A percentile compares a stretch with the other conserved stretches of the same genome.
Conservation (phyloP, 2,888 invertebrate genomes). For the Marronus borbonicus region DNA sequence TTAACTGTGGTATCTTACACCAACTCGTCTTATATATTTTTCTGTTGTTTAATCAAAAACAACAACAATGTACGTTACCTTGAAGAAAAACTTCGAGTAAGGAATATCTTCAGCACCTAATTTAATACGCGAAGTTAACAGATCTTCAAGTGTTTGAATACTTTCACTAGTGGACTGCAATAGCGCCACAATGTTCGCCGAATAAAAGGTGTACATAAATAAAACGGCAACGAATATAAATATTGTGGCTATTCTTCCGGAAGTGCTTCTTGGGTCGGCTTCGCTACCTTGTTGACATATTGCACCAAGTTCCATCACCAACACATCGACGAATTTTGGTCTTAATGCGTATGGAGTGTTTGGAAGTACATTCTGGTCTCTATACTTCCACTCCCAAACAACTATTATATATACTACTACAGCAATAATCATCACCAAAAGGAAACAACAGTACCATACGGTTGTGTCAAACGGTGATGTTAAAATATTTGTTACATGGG, state of each 20-base stretch:
- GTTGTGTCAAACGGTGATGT: slow-evolving; percentile 75
- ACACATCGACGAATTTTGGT: slow-evolving; percentile 61
- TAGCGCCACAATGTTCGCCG: slow-evolving; percentile 79
- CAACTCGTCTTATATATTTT: too few relatives aligned
- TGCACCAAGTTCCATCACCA: slow-evolving; percentile 70
- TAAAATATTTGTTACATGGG: slow-evolving; percentile 79
- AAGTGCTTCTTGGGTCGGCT: slow-evolving; percentile 68
- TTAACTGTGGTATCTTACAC: too few relatives aligned
- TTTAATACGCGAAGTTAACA: slow-evolving; percentile 75
- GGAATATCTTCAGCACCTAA: slow-evolving; percentile 77
- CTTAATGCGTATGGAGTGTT: slow-evolving; percentile 49
- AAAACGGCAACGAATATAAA: slow-evolving; percentile 68
- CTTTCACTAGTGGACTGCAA: slow-evolving; percentile 77
- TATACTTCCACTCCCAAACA: slow-evolving; percentile 63
- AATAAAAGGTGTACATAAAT: slow-evolving; percentile 79
- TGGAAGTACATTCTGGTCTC: slow-evolving; percentile 51
- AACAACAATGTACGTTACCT: slow-evolving; percentile 68
- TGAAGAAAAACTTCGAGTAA: slow-evolving; percentile 75
- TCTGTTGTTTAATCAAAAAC: too few relatives aligned
- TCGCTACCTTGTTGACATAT: slow-evolving; percentile 72
- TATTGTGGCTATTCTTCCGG: slow-evolving; percentile 69
- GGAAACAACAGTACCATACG: slow-evolving; percentile 76
- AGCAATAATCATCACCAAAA: slow-evolving; percentile 56
- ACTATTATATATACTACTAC: slow-evolving; percentile 61
- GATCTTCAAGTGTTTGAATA: slow-evolving; percentile 73